Evolutionary conservation across 1,140 invertebrate species (phyloP), one percentile per base, ranked within the genome.

Genomic region (Plutomurus gul): DNA sequence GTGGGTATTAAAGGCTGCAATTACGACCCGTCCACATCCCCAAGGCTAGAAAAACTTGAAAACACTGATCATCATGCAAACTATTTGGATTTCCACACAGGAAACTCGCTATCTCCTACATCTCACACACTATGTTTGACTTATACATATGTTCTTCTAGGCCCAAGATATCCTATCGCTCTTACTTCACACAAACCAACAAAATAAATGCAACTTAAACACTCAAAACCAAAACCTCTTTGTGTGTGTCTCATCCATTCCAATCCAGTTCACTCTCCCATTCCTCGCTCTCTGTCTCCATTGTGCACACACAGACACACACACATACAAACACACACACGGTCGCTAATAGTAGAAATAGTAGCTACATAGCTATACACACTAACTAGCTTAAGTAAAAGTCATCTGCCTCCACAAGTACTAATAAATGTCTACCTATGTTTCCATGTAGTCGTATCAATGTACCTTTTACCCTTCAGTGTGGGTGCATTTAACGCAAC

Each of bases 1-100:
- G 77, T 79, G 77, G 51, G 73, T 81, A 81, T 78, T 81, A 81
- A 81, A 77, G 81, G 75, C 77, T 79, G 75, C 81, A 82, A 82
- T 82, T 82, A 82, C 81, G 73, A 71, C 60, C 60, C 73, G 37
- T 75, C 80, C 76, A 81, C 76, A 82, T 76, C 74, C 73, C 74
- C 65, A 77, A 74, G 75, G 75, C 80, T 77, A 81, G 40, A 80
- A 76, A 80, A 80, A 80, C 79, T 75, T 80, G 79, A 80, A 74
- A 82, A 78, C 73, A 76, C 46, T 75, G 73, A 60, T 73, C 40
- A 81, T 65, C 76, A 76, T 78, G 73, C 74, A 77, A 75, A 79
- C 78, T 75, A 79, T 79, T 79, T 79, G 46, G 72, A 75, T 79
- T 75, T 79, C 72, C 73, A 78, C 77, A 79, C 78, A 79, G 78